Evolutionary conservation across 2,113 vertebrate species (phyloP).

Genomic region (Lagenorhynchus albirostris): DNA sequence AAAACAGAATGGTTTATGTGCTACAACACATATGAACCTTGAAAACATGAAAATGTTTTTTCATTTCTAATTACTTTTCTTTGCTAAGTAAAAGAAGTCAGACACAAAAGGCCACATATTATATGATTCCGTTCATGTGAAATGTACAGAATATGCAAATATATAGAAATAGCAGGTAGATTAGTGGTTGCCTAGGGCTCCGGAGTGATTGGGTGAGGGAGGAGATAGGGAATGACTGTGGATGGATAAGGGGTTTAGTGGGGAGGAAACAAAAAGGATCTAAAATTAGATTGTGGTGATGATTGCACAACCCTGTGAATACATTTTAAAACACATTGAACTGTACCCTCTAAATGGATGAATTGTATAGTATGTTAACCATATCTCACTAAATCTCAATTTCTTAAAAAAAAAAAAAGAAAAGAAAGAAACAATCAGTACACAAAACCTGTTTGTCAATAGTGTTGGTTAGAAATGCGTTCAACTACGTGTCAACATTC

Average conservation of each 20-base stretch:
- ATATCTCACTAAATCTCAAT: background rate
- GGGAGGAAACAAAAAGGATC: background rate
- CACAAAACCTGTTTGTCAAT: background rate
- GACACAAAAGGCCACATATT: background rate
- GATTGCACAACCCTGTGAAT: background rate
- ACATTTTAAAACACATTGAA: background rate
- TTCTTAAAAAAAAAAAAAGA: background rate
- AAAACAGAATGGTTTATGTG: background rate
- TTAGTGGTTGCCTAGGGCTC: background rate
- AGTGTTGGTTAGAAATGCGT: background rate
- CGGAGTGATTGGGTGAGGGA: too few relatives aligned
- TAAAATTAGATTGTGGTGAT: background rate
- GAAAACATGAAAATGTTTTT: background rate
- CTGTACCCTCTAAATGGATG: background rate
- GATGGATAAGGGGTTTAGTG: background rate
- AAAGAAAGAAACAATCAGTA: background rate
- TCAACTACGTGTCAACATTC: background rate
- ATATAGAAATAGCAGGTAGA: background rate
- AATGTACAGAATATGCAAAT: background rate
- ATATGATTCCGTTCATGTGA: background rate
- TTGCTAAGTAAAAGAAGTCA: background rate
- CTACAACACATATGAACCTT: background rate
- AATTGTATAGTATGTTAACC: background rate
- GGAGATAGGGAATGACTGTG: background rate
- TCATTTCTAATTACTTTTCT: background rate